These are phyloP conservation scores for Acropora tenuis DNA, from an alignment of 64 coral and sea anemone species.

Conservation along the genomic window DNA sequence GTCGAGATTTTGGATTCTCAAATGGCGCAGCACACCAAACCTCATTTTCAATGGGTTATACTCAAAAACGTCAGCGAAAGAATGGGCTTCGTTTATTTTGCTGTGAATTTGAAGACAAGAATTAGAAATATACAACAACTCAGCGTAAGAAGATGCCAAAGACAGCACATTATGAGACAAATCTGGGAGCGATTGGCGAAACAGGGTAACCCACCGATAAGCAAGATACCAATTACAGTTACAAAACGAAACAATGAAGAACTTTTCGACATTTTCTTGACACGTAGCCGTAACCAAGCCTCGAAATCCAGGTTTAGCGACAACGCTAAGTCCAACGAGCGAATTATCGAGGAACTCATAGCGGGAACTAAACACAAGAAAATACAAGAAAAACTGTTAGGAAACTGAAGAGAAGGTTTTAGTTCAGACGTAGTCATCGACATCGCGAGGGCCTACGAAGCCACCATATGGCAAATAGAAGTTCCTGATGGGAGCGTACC, in stretches of 20 bases:
- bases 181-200: slow-evolving; percentile 70
- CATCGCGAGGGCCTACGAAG: slow-evolving; percentile 63
- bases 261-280: slow-evolving; percentile 38
- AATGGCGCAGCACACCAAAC: background rate
- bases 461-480: slow-evolving; percentile 37
- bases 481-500: slow-evolving; percentile 9
- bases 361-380: slow-evolving; percentile 66
- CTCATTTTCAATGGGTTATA: slow-evolving; percentile 56
- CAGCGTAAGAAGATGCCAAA: slow-evolving; percentile 42
- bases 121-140: slow-evolving; percentile 63
- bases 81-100: slow-evolving; percentile 67
- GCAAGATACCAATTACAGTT: slow-evolving; percentile 62
- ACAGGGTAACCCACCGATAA: slow-evolving; percentile 50
- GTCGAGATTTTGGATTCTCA: background rate
- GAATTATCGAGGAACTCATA: slow-evolving; percentile 60
- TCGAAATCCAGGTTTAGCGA: slow-evolving; percentile 62
- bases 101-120: slow-evolving; percentile 65
- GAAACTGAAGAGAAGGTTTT: slow-evolving; percentile 37
- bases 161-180: slow-evolving; percentile 26
- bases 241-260: slow-evolving; percentile 50
- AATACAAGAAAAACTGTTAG: slow-evolving; percentile 49
- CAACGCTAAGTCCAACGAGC: slow-evolving; percentile 4
- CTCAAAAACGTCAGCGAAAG: slow-evolving; percentile 39
- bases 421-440: slow-evolving; percentile 57
- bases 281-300: slow-evolving; percentile 57